phyloP scores from a whole-genome alignment of 2,797 vertebrate genomes.

The Eidolon dupreanum region DNA sequence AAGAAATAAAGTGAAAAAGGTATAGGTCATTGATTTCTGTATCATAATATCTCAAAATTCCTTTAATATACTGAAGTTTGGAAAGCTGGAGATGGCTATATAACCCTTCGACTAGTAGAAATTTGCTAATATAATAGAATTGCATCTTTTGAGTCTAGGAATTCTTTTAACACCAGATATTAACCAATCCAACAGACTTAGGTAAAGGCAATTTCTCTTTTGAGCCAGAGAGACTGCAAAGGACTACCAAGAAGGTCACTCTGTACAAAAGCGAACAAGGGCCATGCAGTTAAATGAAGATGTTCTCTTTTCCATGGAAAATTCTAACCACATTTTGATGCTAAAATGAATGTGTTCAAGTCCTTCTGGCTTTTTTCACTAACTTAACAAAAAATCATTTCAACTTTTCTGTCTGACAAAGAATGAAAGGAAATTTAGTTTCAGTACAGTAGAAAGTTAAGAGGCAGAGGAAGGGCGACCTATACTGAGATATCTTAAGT shows the following conservation, averaged over 20 bases:
- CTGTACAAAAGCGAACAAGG: neutral
- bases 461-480: neutral
- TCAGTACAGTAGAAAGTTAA: neutral
- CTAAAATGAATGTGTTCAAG: neutral
- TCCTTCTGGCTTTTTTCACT: neutral
- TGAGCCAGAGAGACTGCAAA: conserved; percentile 59
- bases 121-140: conserved; percentile 26
- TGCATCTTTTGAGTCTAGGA: conserved; percentile 63
- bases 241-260: conserved; percentile 45
- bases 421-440: neutral
- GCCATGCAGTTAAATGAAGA: neutral
- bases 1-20: neutral
- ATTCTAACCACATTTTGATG: neutral
- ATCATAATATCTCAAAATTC: neutral
- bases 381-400: neutral
- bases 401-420: neutral
- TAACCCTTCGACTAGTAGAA: neutral
- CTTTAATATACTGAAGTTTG: neutral
- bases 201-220: conserved; percentile 70
- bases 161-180: conserved; percentile 69
- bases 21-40: neutral
- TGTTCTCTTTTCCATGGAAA: neutral
- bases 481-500: neutral
- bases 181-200: conserved; percentile 61
- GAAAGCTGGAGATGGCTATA: neutral